Percentiles rank a stretch among this genome's conserved stretches.
phyloP scores from a whole-genome alignment of 2,888 invertebrate species.

The Dicycla oo region DNA sequence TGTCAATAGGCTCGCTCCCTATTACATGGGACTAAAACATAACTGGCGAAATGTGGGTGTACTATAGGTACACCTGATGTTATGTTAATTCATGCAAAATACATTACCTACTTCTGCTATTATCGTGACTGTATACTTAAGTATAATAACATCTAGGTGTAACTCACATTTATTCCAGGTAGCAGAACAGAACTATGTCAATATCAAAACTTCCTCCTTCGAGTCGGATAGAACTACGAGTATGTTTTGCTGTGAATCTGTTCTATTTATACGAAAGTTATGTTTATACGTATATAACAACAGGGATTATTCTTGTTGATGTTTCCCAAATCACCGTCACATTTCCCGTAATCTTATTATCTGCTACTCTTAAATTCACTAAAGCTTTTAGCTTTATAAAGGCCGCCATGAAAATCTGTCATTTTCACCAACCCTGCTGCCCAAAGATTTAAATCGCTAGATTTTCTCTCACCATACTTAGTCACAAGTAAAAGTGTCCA shows the following conservation, averaged over 20 bases:
- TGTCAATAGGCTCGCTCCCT: no score
- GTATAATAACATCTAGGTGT: neutral
- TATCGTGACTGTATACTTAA: no score
- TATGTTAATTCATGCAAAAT: neutral
- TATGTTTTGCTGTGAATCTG: neutral
- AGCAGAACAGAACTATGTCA: slow-evolving; percentile 18
- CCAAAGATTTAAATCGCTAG: no score
- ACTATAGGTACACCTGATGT: no score
- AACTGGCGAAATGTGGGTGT: no score
- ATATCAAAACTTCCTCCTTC: slow-evolving; percentile 32
- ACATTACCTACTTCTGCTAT: neutral
- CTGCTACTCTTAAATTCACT: neutral
- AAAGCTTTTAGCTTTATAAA: no score
- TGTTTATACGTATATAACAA: neutral
- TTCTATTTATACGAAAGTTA: slow-evolving; percentile 9
- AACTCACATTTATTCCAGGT: neutral
- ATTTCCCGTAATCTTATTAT: neutral
- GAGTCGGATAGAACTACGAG: neutral
- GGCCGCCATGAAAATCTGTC: no score
- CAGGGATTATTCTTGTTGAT: neutral
- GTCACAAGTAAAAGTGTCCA: no score
- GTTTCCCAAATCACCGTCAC: neutral
- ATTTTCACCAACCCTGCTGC: no score
- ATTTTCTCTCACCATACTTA: no score
- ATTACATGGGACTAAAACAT: no score